Evolutionary conservation across 2,113 vertebrate species (phyloP), one percentile per base, ranked within the genome.

Genomic region (Muscicapa adusta): DNA sequence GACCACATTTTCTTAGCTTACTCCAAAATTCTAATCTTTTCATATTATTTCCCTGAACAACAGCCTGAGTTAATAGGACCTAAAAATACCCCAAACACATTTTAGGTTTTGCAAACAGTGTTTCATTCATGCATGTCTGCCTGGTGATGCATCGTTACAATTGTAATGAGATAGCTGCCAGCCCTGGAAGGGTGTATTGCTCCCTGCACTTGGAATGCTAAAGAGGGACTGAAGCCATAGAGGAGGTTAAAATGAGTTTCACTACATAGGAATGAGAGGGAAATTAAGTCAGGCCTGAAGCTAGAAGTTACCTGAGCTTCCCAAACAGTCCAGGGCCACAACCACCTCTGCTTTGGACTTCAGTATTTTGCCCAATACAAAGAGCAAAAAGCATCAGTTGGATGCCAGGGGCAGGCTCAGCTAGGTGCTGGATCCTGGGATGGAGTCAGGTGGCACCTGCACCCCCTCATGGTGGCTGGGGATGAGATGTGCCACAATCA

Each of bases 61-160:
- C 26, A n/a, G 38, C 43, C 47, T 20, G n/a, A 76, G 24, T 90
- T 70, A 77, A 73, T 33, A 88, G 36, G 45, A 82, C 36, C 48
- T 85, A 91, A 94, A 94, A 79, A 61, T 73, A 88, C 43, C 40
- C 90, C 73, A 93, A 91, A 91, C 29, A 45, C 50, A 42, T 40
- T 74, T 92, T 85, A 70, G 38, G n/a, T 87, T 93, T 95, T 91
- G 62, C 89, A 95, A 90, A 91, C 77, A 63, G 40, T 4, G 18
- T 36, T 90, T 83, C 58, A 62, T 72, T 79, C 85, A 70, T 48
- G 17, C 47, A 15, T 9, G 29, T 82, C 93, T 94, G 81, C 79
- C 78, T 63, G 38, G 71, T 48, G 85, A 83, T 70, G 48, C 82
- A 88, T 33, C 22, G 3, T 63, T 62, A 85, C 81, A 70, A 62